Base-by-base conservation (phyloP, 2,888 invertebrate species). In the Parasteatoda lunata region DNA sequence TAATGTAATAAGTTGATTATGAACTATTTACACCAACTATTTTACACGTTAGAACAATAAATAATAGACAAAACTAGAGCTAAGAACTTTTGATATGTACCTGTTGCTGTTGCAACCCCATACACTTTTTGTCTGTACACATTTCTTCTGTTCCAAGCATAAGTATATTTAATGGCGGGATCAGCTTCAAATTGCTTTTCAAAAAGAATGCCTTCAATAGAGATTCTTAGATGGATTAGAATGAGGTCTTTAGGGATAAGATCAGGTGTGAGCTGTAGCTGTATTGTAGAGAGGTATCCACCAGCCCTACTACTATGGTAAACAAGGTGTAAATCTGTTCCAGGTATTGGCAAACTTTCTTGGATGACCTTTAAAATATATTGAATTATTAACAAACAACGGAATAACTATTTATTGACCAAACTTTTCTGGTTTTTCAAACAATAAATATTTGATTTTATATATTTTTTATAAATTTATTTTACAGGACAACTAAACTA, bases 61-160 rank as follows among this genome's bases (percentile, higher is more conserved):
- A 30, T 30, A 30, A 30, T 30, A 30, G 30, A 30, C 30, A 30
- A 30, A 30, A 30, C 0, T 30, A 30, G 2, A 30, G 30, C 30
- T 30, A 30, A 30, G 30, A 30, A 30, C 30, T 30, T 0, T 30
- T 30, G 30, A 30, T 30, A 59, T 83, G 89, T 89, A 93, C 93
- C 93, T 88, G 91, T 91, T 9, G 93, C 93, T 15, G 92, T 92
- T 4, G 93, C 92, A 72, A 93, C 92, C 51, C 94, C 91, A 77
- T 91, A 91, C 30, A 91, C 91, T 48, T 91, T 90, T 82, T 91
- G 91, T 47, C 91, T 89, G 93, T 99, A 99, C 69, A 98, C 98
- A 92, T 99, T 99, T 89, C 97, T 94, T 92, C 98, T 97, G 92
- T 98, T 98, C 99, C 99, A 99, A 2, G 98, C 97, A 92, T 98